phyloP scores from a whole-genome alignment of 2,888 invertebrate species.

The Sicus ferrugineus region DNA sequence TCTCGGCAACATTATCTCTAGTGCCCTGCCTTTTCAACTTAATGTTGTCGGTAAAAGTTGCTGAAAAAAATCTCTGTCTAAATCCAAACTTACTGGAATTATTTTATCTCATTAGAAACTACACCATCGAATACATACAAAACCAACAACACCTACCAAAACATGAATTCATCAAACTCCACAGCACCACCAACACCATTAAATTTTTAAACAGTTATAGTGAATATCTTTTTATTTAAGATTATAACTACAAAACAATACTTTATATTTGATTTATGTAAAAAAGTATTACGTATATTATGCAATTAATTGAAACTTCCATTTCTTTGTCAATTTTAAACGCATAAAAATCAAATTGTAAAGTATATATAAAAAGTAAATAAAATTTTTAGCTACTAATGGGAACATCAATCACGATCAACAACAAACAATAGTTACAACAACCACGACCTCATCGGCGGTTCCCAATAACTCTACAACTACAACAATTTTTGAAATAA shows the following conservation, averaged over 20 bases:
- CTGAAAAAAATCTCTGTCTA: too few species aligned
- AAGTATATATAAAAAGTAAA: constrained; percentile 10
- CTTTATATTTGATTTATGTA: neutral
- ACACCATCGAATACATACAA: constrained; percentile 3
- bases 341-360: neutral
- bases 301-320: neutral
- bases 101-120: too few species aligned
- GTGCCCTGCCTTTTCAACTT: too few species aligned
- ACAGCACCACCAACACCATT: constrained; percentile 7
- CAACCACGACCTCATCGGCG: constrained; percentile 29
- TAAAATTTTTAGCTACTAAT: constrained; percentile 32
- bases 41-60: too few species aligned
- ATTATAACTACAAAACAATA: neutral
- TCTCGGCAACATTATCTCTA: too few species aligned
- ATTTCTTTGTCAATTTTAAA: neutral
- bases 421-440: constrained; percentile 22
- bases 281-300: neutral
- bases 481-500: constrained; percentile 29
- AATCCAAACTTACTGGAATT: too few species aligned
- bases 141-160: constrained; percentile 25
- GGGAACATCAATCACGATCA: constrained; percentile 26
- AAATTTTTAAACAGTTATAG: constrained; percentile 13
- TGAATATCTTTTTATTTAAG: constrained; percentile 2
- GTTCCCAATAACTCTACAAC: constrained; percentile 12
- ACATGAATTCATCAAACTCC: constrained; percentile 14